These are phyloP conservation scores for Cheilosia vernalis DNA, from an alignment of 2,888 invertebrate species.

Conservation along the genomic window DNA sequence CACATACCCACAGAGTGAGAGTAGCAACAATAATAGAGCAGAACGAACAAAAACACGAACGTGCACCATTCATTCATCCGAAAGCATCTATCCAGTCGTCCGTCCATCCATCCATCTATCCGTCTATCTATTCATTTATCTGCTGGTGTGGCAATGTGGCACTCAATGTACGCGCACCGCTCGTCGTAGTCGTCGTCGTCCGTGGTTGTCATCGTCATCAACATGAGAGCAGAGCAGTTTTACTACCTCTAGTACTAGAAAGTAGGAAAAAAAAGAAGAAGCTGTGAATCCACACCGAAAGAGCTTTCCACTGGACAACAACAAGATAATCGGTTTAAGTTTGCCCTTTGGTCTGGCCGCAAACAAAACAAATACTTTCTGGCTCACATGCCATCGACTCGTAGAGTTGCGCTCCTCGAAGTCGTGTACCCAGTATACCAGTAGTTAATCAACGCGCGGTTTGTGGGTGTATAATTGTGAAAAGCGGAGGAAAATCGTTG, in stretches of 20 bases:
- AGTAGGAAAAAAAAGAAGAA: neutral
- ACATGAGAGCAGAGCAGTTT: constrained; percentile 56
- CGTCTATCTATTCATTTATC: constrained; percentile 55
- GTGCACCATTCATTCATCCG: constrained; percentile 33
- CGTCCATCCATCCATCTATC: constrained; percentile 27
- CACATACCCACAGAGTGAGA: constrained; percentile 51
- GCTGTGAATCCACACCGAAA: neutral
- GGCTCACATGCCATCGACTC: constrained; percentile 60
- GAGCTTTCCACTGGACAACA: constrained; percentile 72
- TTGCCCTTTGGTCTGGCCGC: constrained; percentile 74
- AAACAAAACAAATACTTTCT: constrained; percentile 75
- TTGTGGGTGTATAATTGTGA: constrained; percentile 67
- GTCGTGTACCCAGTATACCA: constrained; percentile 19
- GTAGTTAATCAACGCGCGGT: constrained; percentile 72
- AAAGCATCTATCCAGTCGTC: constrained; percentile 13
- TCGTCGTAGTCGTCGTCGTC: constrained; percentile 55
- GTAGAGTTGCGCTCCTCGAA: constrained; percentile 1
- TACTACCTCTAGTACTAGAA: constrained; percentile 2
- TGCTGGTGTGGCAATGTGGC: constrained; percentile 48
- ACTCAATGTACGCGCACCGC: constrained; percentile 37
- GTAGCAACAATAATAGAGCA: constrained; percentile 58
- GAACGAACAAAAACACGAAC: constrained; percentile 52
- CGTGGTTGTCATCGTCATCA: constrained; percentile 75
- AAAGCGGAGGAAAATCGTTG: constrained; percentile 63
- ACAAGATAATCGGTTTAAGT: constrained; percentile 74